Conservation (phyloP, 2,113 vertebrate species). For the Lagopus leucura region DNA sequence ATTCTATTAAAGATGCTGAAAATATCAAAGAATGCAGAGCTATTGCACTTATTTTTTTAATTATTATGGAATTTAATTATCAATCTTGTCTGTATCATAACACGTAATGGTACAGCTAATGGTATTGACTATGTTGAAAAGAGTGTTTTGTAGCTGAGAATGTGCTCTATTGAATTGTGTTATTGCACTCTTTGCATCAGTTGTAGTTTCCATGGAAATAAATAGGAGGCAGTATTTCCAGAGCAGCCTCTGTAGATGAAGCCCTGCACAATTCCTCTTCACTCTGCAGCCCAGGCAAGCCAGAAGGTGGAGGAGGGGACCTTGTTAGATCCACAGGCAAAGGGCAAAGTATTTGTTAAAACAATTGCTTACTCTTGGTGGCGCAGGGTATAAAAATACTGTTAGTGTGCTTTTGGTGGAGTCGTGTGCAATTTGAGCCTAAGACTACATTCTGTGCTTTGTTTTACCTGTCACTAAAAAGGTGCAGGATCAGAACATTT, state of each 20-base stretch:
- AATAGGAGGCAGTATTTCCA: too few relatives aligned
- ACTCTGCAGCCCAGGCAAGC: too few relatives aligned
- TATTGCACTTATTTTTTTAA: background rate
- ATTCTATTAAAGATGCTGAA: background rate
- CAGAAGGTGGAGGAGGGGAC: background rate
- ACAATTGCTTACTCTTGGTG: background rate
- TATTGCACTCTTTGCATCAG: too few relatives aligned
- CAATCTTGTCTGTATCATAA: background rate
- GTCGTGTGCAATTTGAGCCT: background rate
- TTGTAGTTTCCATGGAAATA: too few relatives aligned
- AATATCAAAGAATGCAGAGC: background rate
- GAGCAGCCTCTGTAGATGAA: too few relatives aligned
- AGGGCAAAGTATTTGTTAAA: background rate
- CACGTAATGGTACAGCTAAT: too few relatives aligned
- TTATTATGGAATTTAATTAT: constrained; percentile 1
- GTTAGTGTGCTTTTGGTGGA: background rate
- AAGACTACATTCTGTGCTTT: background rate
- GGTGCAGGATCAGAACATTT: background rate
- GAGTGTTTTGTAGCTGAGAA: too few relatives aligned
- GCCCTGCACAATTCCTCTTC: too few relatives aligned
- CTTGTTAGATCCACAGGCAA: background rate
- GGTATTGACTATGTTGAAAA: too few relatives aligned
- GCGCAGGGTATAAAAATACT: background rate
- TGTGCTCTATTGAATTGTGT: too few relatives aligned
- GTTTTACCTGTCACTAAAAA: background rate